These are phyloP conservation scores for Neelides sp. DNA, from an alignment of 1,140 invertebrate genomes.

Conservation along the genomic window DNA sequence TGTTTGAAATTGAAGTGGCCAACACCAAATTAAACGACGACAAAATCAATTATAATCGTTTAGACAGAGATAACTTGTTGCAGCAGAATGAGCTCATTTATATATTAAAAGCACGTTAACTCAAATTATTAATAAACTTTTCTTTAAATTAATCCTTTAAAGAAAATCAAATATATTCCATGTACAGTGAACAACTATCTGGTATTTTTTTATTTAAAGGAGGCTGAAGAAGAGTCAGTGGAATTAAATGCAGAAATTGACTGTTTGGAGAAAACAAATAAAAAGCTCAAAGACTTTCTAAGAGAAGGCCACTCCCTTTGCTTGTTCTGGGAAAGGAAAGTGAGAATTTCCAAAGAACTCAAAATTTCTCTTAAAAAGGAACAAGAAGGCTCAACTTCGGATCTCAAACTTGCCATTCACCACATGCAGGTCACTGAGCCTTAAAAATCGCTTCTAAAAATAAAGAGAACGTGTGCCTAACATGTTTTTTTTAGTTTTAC, in stretches of 20 bases:
- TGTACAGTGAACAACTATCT: too few species aligned
- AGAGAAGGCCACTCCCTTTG: slow-evolving; percentile 51
- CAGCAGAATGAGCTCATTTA: slow-evolving; percentile 44
- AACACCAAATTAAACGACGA: slow-evolving; percentile 47
- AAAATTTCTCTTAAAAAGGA: slow-evolving; percentile 51
- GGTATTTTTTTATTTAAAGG: too few species aligned
- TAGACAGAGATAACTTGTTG: slow-evolving; percentile 48
- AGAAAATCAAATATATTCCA: too few species aligned
- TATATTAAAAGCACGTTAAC: too few species aligned
- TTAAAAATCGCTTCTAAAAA: too few species aligned
- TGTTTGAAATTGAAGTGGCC: slow-evolving; percentile 45
- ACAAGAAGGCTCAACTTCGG: slow-evolving; percentile 41
- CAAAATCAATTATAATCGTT: slow-evolving; percentile 42
- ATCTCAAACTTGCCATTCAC: slow-evolving; percentile 66
- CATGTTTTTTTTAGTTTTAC: too few species aligned
- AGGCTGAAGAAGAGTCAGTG: slow-evolving; percentile 46
- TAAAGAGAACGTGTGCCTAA: too few species aligned
- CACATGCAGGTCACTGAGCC: slow-evolving; percentile 54
- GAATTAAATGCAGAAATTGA: slow-evolving; percentile 50
- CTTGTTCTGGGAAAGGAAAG: slow-evolving; percentile 65
- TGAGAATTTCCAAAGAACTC: slow-evolving; percentile 50
- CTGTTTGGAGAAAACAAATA: slow-evolving; percentile 50
- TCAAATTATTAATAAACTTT: neutral
- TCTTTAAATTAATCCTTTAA: neutral
- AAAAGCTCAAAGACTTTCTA: slow-evolving; percentile 46